Base-by-base conservation (phyloP, 2,888 invertebrate species). In the Cerastis rubricosa region DNA sequence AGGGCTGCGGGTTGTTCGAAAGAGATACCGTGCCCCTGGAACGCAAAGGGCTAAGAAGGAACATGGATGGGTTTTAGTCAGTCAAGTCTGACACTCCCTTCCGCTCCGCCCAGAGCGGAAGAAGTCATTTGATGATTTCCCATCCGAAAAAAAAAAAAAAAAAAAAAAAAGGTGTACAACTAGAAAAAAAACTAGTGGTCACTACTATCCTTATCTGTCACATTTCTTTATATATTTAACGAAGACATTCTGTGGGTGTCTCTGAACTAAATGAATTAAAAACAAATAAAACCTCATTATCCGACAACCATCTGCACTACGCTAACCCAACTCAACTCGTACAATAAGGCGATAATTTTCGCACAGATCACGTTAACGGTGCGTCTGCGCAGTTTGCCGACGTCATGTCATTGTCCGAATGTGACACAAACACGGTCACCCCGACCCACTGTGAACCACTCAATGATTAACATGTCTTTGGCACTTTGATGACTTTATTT, bases 381-480 rank as follows among this genome's bases (percentile, higher is more conserved):
- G 79, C 80, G 80, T 25, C 67, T 64, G 85, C 80, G 85, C 87
- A 80, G 63, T 68, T 66, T 66, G 76, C 76, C 64, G 81, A 76
- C 72, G 61, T 61, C 75, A 82, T 61, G 74, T 72, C 80, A 80
- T 80, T 78, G 85, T 80, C 77, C 86, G 69, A 86, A 77, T 71
- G 65, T 71, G 71, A n/a, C 51, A 61, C 29, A 57, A 78, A 88
- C 87, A 72, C 87, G 87, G 87, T 88, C 87, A 87, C 87, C 87
- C 70, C 69, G 65, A 76, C 80, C 59, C n/a, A 35, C 43, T 85
- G 76, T 59, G 80, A 83, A 77, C 76, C 51, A 65, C 47, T 69
- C 29, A 7, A 72, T 76, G 59, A 70, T 76, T 59, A 74, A 14
- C 71, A 64, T 43, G 70, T 49, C 73, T 59, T 67, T 71, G 35